phyloP scores from a whole-genome alignment of 2,797 vertebrate genomes.

The Hydrolagus colliei region DNA sequence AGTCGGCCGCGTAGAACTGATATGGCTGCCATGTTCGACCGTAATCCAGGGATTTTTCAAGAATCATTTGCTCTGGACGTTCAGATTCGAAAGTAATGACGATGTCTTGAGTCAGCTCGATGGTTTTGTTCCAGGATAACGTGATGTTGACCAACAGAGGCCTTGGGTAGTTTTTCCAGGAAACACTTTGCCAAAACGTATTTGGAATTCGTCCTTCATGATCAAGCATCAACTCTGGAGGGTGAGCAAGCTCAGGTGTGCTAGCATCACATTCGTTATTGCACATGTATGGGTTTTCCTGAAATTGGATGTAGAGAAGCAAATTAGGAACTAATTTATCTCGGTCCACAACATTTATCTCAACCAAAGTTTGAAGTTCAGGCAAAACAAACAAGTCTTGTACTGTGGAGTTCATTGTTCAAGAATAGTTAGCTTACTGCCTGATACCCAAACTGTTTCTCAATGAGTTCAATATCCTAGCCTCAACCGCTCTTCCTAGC shows the following conservation, averaged over 20 bases:
- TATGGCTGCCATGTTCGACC: slow-evolving; percentile 93
- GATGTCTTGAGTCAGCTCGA: slow-evolving; percentile 95
- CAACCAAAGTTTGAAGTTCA: background rate
- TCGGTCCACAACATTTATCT: background rate
- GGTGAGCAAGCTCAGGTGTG: slow-evolving; percentile 88
- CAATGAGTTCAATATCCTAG: too few species aligned
- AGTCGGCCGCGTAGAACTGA: slow-evolving; percentile 95
- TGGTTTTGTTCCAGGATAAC: slow-evolving; percentile 96
- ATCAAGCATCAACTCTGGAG: slow-evolving; percentile 92
- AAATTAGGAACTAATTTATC: slow-evolving; percentile 33
- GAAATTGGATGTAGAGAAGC: slow-evolving; percentile 43
- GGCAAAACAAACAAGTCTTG: background rate
- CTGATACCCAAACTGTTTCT: too few species aligned
- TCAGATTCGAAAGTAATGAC: slow-evolving; percentile 93
- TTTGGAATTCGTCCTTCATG: slow-evolving; percentile 88
- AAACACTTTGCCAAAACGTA: slow-evolving; percentile 94
- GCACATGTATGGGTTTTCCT: slow-evolving; percentile 99
- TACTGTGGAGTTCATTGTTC: background rate
- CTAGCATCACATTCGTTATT: slow-evolving; percentile 93
- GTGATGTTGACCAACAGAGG: slow-evolving; percentile 91
- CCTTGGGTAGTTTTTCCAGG: slow-evolving; percentile 90
- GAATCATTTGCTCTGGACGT: slow-evolving; percentile 91
- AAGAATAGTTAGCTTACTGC: background rate
- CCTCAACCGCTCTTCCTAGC: too few species aligned
- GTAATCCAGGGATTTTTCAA: slow-evolving; percentile 94